A percentile compares a stretch with the other conserved stretches of the same genome.
These are phyloP conservation scores for Antheraea assamensis DNA, from an alignment of 2,888 invertebrate species.

Conservation along the genomic window DNA sequence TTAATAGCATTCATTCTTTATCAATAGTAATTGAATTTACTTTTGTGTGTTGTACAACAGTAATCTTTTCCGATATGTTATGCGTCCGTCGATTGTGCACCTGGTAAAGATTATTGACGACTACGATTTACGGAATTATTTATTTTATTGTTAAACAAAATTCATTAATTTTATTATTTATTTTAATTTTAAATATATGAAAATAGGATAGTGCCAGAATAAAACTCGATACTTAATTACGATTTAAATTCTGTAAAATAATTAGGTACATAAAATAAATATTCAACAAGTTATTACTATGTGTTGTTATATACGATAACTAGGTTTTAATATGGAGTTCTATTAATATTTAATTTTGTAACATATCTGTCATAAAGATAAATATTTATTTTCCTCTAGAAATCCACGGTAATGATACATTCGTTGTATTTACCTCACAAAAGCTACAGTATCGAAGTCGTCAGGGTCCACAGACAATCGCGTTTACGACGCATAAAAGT, in stretches of 20 bases:
- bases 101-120: neutral
- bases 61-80: neutral
- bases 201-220: neutral
- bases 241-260: neutral
- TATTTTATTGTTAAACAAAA: no score
- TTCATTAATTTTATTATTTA: no score
- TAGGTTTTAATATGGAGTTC: neutral
- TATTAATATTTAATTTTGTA: neutral
- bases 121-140: neutral
- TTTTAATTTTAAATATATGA: no score
- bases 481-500: conserved; percentile 82
- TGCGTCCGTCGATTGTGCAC: neutral
- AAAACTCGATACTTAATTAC: neutral
- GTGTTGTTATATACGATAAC: neutral
- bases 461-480: conserved; percentile 77
- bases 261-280: conserved; percentile 1
- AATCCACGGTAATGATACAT: conserved; percentile 29
- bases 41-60: neutral
- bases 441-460: conserved; percentile 62
- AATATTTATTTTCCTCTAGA: neutral
- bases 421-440: conserved; percentile 45
- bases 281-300: neutral
- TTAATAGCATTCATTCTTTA: neutral
- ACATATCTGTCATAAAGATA: neutral
- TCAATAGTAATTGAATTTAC: neutral